Evolutionary conservation across 2,113 vertebrate species (phyloP), one percentile per base, ranked within the genome.

Genomic region (Atractosteus spatula): DNA sequence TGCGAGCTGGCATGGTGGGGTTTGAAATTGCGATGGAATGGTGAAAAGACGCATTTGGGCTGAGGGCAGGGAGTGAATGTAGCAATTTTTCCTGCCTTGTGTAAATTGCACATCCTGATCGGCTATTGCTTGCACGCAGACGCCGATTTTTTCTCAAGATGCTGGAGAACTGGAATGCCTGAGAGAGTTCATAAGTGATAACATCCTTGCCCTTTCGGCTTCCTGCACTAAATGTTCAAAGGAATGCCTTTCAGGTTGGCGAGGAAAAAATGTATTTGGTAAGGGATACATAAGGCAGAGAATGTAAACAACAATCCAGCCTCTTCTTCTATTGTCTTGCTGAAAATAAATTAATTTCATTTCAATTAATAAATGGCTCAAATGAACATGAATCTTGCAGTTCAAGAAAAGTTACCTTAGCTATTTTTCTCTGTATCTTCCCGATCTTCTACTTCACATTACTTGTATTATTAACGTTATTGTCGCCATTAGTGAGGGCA

Each of bases 201-300:
- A 79, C 70, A 75, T 75, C 77, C 74, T 73, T 72, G 79, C 77
- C 79, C 80, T 76, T 66, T 72, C 72, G 44, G 73, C 72, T 76
- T 78, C 77, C 79, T 72, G 78, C 78, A 81, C 83, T 82, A 80
- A 87, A 87, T 81, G 84, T 89, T 85, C 81, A 81, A 85, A 87
- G 80, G 78, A 81, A 87, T 74, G 75, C 77, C 85, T 80, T 75
- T 76, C 80, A 80, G 76, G 83, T 82, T 88, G 77, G 82, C 73
- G 81, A 74, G 71, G 47, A 7, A 10, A 10, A 10, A 5, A 51
- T 51, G 47, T 51, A 79, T 70, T 73, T 79, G 79, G 44, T 43
- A 57, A 56, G 44, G 51, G 62, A 47, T 74, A 62, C 42, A 7
- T 66, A 42, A 43, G 59, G 63, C 41, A 44, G n/a, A 71, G 41